A percentile compares a stretch with the other conserved stretches of the same genome.
Conservation (phyloP, 2,797 vertebrate genomes). For the Thamnophis elegans region DNA sequence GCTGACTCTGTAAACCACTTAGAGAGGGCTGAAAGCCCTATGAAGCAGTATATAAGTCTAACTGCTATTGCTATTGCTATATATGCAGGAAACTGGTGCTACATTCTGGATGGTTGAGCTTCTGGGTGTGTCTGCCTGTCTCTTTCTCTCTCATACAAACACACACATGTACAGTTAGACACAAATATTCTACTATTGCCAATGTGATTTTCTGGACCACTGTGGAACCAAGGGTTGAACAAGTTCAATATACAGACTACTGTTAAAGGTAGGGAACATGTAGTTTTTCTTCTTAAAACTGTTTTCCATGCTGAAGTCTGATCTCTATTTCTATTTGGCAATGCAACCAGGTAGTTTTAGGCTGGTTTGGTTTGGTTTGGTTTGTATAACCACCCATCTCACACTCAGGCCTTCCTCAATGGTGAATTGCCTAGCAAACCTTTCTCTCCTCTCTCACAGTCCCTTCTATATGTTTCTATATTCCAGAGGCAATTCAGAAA, state of each 20-base stretch:
- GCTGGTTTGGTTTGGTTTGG: too few relatives aligned
- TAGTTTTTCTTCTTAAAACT: not conserved
- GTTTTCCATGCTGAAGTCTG: not conserved
- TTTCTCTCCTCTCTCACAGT: not conserved
- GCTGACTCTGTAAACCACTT: too few relatives aligned
- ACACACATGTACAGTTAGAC: not conserved
- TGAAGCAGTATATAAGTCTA: too few relatives aligned
- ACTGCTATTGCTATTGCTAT: too few relatives aligned
- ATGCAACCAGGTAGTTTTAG: not conserved
- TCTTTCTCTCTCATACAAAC: not conserved
- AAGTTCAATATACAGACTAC: not conserved
- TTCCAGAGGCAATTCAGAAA: not conserved
- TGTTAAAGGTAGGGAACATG: not conserved
- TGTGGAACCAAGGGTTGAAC: not conserved
- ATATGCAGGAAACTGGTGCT: fast-evolving
- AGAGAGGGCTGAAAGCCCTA: too few relatives aligned
- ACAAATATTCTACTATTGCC: not conserved
- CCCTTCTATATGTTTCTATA: not conserved
- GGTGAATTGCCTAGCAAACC: not conserved
- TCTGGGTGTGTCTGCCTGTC: not conserved
- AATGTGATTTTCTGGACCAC: not conserved
- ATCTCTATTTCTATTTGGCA: not conserved
- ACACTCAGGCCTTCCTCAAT: not conserved
- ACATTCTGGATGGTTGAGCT: not conserved
- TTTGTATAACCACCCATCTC: not conserved